A percentile compares a stretch with the other conserved stretches of the same genome.
These are phyloP conservation scores for Thamnophis sirtalis DNA, from an alignment of 2,113 vertebrate species.

Conservation along the genomic window DNA sequence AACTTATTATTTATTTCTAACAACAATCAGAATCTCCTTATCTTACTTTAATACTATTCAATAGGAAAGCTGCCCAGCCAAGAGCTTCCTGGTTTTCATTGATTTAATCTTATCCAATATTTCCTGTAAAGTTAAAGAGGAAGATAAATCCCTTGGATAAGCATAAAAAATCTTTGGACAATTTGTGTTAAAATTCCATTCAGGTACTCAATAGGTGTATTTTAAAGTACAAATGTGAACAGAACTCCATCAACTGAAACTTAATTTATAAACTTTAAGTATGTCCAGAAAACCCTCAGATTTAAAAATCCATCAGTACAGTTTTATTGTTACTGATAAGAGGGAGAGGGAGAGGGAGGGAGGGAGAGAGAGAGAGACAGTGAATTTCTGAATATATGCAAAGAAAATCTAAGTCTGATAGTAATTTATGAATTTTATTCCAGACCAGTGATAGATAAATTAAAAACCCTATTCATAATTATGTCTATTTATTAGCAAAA, in stretches of 20 bases:
- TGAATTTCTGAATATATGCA: no score
- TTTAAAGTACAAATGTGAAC: background rate
- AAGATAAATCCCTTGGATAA: background rate
- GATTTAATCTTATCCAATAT: background rate
- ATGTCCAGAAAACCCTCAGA: background rate
- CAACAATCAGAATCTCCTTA: background rate
- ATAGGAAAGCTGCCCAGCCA: background rate
- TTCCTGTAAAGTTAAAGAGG: background rate
- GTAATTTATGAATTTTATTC: background rate
- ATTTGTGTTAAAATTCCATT: background rate
- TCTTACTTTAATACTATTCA: background rate
- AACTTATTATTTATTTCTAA: background rate
- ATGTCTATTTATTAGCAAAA: background rate
- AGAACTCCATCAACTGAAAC: background rate
- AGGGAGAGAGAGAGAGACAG: no score
- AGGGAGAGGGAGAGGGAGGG: no score
- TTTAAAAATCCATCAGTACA: background rate
- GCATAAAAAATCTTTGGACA: background rate
- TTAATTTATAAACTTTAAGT: background rate
- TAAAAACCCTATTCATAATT: background rate
- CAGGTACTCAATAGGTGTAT: background rate
- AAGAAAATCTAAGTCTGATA: background rate
- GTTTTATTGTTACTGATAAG: background rate
- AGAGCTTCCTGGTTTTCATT: background rate
- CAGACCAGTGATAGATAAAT: background rate